Evolutionary conservation across 1,140 invertebrate genomes (phyloP).

Genomic region (Doryteuthis pealeii): DNA sequence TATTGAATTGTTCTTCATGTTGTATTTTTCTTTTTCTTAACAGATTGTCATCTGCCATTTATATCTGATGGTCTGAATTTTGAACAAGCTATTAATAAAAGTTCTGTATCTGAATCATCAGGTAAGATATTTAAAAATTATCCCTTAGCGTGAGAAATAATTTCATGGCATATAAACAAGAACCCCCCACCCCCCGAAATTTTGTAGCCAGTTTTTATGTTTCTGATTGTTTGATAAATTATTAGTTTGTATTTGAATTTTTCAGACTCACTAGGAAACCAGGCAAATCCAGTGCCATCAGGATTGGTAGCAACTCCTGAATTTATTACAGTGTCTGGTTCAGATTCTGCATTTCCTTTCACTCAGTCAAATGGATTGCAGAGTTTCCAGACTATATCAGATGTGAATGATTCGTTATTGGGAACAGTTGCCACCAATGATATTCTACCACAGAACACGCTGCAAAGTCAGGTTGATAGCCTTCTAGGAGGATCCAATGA

Average conservation of each 20-base stretch:
- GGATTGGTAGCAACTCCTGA: slow-evolving; percentile 12
- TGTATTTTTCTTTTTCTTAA: neutral
- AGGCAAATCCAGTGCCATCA: slow-evolving; percentile 11
- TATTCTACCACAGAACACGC: slow-evolving; percentile 8
- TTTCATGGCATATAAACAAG: too few species aligned
- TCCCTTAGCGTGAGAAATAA: too few species aligned
- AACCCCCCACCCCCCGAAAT: neutral
- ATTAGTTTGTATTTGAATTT: slow-evolving; percentile 12
- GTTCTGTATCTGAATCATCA: neutral
- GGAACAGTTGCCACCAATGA: neutral
- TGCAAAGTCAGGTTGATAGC: slow-evolving; percentile 7
- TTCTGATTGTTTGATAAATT: slow-evolving; percentile 6
- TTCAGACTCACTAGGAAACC: slow-evolving; percentile 13
- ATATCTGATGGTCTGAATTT: slow-evolving; percentile 1
- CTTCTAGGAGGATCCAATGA: neutral
- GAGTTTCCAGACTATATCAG: slow-evolving; percentile 5
- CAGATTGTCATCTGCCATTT: slow-evolving; percentile 10
- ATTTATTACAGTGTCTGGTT: slow-evolving; percentile 9
- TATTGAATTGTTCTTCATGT: too few species aligned
- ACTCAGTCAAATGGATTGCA: slow-evolving; percentile 4
- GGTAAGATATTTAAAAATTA: neutral
- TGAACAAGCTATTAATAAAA: neutral
- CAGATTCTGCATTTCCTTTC: slow-evolving; percentile 11
- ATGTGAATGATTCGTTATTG: slow-evolving; percentile 10
- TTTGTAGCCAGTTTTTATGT: neutral